Conservation (phyloP, 2,888 invertebrate genomes). For the Dolichomitus sp. region DNA sequence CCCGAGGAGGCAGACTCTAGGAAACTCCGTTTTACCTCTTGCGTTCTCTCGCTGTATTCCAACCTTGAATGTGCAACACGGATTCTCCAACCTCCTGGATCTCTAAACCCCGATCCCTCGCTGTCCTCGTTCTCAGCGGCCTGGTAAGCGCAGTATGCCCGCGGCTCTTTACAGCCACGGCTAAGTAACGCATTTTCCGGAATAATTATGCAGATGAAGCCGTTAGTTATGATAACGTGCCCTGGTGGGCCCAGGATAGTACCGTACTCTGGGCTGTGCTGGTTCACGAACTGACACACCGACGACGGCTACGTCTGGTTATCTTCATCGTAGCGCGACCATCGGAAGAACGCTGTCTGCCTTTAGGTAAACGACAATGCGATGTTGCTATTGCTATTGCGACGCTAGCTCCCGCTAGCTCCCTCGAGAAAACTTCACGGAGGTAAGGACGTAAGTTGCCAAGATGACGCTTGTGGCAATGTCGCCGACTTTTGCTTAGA, state of each 20-base stretch:
- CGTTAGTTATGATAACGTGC: slow-evolving; percentile 83
- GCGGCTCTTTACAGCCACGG: slow-evolving; percentile 67
- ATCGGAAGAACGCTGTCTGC: slow-evolving; percentile 43
- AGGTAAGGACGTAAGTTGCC: slow-evolving; percentile 38
- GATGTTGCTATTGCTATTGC: slow-evolving; percentile 1
- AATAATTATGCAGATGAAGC: slow-evolving; percentile 85
- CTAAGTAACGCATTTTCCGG: slow-evolving; percentile 82
- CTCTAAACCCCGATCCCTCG: slow-evolving; percentile 65
- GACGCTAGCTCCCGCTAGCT: not conserved
- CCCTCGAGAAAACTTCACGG: slow-evolving; percentile 16
- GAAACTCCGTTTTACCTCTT: slow-evolving; percentile 57
- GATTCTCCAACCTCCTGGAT: slow-evolving; percentile 64
- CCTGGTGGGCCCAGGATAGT: slow-evolving; percentile 60
- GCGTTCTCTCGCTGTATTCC: slow-evolving; percentile 54
- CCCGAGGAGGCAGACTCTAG: slow-evolving; percentile 82
- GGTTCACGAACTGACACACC: slow-evolving; percentile 46
- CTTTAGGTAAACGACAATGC: slow-evolving; percentile 36
- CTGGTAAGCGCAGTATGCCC: slow-evolving; percentile 64
- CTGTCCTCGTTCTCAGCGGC: slow-evolving; percentile 48
- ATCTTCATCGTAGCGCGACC: slow-evolving; percentile 70
- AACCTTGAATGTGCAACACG: slow-evolving; percentile 43
- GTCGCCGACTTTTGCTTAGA: not conserved
- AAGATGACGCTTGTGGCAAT: slow-evolving; percentile 29
- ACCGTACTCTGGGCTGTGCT: slow-evolving; percentile 48
- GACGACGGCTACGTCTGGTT: slow-evolving; percentile 69